Evolutionary conservation across 2,113 vertebrate species (phyloP).

Genomic region (Ceyx melanurus): DNA sequence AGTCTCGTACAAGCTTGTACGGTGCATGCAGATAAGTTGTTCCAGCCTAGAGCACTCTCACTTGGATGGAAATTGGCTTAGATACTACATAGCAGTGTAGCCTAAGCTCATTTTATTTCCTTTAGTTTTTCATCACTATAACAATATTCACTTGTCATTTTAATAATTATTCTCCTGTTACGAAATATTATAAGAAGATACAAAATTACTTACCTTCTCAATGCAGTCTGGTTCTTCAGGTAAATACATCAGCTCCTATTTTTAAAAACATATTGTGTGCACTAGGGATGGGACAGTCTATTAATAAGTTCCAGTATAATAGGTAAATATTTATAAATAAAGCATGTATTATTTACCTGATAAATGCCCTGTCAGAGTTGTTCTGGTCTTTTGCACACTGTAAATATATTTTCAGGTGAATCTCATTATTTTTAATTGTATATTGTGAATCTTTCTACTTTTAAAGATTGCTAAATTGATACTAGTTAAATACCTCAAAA

Average conservation of each 20-base stretch:
- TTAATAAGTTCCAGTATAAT: not conserved
- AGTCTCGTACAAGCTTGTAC: fast-evolving
- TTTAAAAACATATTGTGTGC: not conserved
- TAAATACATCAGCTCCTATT: not conserved
- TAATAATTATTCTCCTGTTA: not conserved
- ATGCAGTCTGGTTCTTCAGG: not conserved
- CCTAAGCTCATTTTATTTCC: not conserved
- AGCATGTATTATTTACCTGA: not conserved
- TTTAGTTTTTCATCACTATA: not conserved
- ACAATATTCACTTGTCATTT: not conserved
- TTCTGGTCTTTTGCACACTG: not conserved
- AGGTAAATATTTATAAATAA: constrained; percentile 38
- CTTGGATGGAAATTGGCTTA: not conserved
- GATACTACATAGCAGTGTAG: not conserved
- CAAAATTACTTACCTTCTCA: not conserved
- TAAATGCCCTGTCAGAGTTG: not conserved
- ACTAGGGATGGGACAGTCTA: not conserved
- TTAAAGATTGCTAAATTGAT: not conserved
- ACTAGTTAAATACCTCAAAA: not conserved
- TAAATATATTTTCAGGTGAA: not conserved
- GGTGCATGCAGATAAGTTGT: not conserved
- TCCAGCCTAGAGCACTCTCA: not conserved
- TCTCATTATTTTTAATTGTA: constrained; percentile 31
- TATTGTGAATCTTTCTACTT: not conserved
- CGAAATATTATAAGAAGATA: not conserved